These are phyloP conservation scores for Artibeus lituratus DNA, from an alignment of 2,797 vertebrate species.

Conservation along the genomic window DNA sequence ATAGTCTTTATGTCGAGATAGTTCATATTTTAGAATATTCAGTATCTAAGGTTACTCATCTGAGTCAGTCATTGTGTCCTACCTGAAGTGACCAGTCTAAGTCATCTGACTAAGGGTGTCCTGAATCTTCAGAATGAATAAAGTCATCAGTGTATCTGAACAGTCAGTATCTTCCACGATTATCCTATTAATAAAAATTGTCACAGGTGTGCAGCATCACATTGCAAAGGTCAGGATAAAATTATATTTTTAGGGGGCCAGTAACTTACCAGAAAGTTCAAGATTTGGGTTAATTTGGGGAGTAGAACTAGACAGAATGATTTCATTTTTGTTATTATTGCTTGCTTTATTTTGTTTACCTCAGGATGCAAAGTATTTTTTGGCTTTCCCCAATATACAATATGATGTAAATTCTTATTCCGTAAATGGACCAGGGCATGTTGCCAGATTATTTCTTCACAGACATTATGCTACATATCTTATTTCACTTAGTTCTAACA, in stretches of 20 bases:
- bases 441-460: neutral
- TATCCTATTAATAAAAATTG: neutral
- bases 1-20: neutral
- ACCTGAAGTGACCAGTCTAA: neutral
- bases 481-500: slow-evolving; percentile 40
- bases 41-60: neutral
- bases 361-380: neutral
- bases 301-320: neutral
- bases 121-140: neutral
- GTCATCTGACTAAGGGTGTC: neutral
- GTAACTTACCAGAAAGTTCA: neutral
- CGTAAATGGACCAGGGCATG: neutral
- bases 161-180: neutral
- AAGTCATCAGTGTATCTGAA: neutral
- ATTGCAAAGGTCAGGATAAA: neutral
- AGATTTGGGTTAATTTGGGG: neutral
- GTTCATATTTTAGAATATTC: neutral
- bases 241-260: neutral
- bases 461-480: neutral
- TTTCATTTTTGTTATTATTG: neutral
- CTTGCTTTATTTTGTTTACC: neutral
- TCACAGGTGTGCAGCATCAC: neutral
- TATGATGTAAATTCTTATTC: neutral
- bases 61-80: neutral
- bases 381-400: neutral